Evolutionary conservation across 2,888 invertebrate genomes (phyloP).

Genomic region (Drosophila anomalata): DNA sequence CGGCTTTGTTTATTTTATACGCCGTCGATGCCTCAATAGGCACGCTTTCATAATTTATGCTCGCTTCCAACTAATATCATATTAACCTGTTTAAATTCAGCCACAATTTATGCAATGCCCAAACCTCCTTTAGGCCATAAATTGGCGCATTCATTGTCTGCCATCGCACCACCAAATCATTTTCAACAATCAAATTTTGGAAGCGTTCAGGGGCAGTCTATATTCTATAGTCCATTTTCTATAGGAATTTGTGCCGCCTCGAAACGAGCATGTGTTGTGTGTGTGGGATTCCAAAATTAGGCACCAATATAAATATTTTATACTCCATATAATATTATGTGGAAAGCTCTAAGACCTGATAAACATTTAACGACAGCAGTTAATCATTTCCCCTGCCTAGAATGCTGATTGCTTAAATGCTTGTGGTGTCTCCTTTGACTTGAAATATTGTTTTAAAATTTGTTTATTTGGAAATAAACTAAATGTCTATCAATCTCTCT

Average conservation of each 20-base stretch:
- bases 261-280: slow-evolving; percentile 3
- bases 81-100: slow-evolving; percentile 66
- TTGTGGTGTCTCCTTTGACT: neutral
- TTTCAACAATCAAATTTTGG: slow-evolving; percentile 53
- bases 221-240: neutral
- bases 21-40: slow-evolving; percentile 3
- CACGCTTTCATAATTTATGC: slow-evolving; percentile 70
- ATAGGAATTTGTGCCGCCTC: slow-evolving; percentile 35
- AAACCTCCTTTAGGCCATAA: slow-evolving; percentile 46
- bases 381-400: slow-evolving; percentile 4
- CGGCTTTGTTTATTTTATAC: slow-evolving; percentile 55
- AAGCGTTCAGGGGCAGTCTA: slow-evolving; percentile 38
- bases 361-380: slow-evolving; percentile 22
- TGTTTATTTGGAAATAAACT: too few relatives aligned
- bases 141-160: slow-evolving; percentile 57
- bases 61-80: slow-evolving; percentile 57
- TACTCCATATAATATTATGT: slow-evolving; percentile 12
- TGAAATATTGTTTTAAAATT: neutral
- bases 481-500: neutral
- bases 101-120: slow-evolving; percentile 50
- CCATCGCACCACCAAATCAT: slow-evolving; percentile 31
- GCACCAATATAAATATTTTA: slow-evolving; percentile 23
- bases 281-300: slow-evolving; percentile 13
- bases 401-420: neutral
- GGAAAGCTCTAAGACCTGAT: slow-evolving; percentile 23